Percentiles rank a stretch among this genome's conserved stretches.
Evolutionary conservation across 1,140 invertebrate species (phyloP).

Genomic region (Drosophila seguyi): DNA sequence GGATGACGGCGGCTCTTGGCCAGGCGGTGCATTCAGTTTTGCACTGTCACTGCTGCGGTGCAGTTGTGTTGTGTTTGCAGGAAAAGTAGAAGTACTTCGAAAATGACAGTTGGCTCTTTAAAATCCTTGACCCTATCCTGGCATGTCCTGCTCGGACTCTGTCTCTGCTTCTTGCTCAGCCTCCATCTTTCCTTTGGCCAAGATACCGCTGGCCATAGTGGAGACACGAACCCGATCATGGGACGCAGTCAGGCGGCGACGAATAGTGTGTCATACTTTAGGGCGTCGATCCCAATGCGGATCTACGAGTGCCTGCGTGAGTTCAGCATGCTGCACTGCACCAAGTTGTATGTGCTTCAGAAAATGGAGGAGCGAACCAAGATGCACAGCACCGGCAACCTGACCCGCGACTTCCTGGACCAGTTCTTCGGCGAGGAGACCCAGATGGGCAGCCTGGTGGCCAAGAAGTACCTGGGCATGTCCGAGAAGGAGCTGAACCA

Average conservation of each 20-base stretch:
- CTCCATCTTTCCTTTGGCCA: slow-evolving; percentile 20
- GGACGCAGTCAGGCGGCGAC: slow-evolving; percentile 27
- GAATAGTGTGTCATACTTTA: slow-evolving; percentile 74
- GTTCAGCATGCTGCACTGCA: slow-evolving; percentile 74
- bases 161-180: slow-evolving; percentile 26
- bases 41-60: slow-evolving; percentile 67
- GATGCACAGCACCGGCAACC: slow-evolving; percentile 63
- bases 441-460: slow-evolving; percentile 67
- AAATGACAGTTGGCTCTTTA: slow-evolving; percentile 24
- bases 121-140: slow-evolving; percentile 35
- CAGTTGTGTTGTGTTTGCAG: slow-evolving; percentile 62
- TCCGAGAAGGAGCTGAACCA: slow-evolving; percentile 78
- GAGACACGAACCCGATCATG: slow-evolving; percentile 42
- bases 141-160: slow-evolving; percentile 60
- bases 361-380: slow-evolving; percentile 74
- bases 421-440: slow-evolving; percentile 77
- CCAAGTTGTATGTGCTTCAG: slow-evolving; percentile 82
- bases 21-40: slow-evolving; percentile 64
- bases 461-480: slow-evolving; percentile 66
- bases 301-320: slow-evolving; percentile 77
- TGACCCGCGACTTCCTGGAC: slow-evolving; percentile 79
- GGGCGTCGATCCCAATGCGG: slow-evolving; percentile 78
- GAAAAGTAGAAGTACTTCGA: slow-evolving; percentile 2
- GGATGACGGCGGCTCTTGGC: slow-evolving; percentile 53
- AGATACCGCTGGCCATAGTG: slow-evolving; percentile 41